Evolutionary conservation across 2,797 vertebrate genomes (phyloP).

Genomic region (Chloroceryle amazona): DNA sequence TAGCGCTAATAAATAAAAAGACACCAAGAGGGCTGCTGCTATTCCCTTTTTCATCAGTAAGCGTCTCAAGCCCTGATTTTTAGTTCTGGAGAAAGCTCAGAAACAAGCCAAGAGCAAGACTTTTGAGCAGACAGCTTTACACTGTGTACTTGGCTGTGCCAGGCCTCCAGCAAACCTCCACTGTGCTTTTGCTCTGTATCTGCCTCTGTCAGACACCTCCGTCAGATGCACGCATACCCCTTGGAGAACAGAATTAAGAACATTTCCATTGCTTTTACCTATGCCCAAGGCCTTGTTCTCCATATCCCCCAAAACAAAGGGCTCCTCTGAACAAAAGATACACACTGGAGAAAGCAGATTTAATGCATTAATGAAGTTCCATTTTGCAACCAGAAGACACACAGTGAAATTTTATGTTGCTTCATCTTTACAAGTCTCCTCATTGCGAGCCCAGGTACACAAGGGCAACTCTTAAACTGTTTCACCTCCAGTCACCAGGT

Average conservation of each 20-base stretch:
- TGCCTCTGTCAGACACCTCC: conserved; percentile 1
- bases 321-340: background rate
- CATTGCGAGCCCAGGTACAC: background rate
- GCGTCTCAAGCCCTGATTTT: background rate
- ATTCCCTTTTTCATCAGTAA: background rate
- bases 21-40: background rate
- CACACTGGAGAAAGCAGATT: conserved; percentile 21
- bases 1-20: background rate
- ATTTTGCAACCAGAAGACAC: conserved; percentile 33
- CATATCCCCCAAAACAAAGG: background rate
- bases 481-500: background rate
- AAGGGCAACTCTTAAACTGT: background rate
- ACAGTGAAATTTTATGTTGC: conserved; percentile 48
- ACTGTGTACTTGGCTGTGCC: background rate
- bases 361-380: conserved; percentile 56
- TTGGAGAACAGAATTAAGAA: conserved; percentile 45
- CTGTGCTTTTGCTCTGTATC: background rate
- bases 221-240: background rate
- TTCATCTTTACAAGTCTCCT: conserved; percentile 26
- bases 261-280: background rate
- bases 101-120: background rate
- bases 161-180: conserved; percentile 13
- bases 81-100: background rate
- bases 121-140: background rate
- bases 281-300: conserved; percentile 27